phyloP scores from a whole-genome alignment of 2,888 invertebrate genomes.

The Limenitis camilla region DNA sequence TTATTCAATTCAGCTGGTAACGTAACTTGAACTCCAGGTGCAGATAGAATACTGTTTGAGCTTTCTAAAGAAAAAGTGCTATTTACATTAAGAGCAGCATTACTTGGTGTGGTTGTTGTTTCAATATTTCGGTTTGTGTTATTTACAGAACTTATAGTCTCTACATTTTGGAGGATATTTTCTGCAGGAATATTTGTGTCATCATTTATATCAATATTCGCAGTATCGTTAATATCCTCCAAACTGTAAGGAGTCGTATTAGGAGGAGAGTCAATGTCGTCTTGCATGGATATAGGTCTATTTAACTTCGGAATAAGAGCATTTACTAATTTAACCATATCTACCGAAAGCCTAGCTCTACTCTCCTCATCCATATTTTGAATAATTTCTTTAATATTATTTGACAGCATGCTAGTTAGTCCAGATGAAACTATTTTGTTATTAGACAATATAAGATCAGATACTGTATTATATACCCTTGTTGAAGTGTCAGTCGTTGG shows the following conservation, averaged over 20 bases:
- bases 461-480: conserved; percentile 70
- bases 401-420: conserved; percentile 72
- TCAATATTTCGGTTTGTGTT: conserved; percentile 38
- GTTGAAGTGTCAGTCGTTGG: conserved; percentile 59
- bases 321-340: conserved; percentile 68
- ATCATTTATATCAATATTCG: conserved; percentile 45
- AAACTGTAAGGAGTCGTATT: conserved; percentile 68
- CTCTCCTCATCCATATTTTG: conserved; percentile 62
- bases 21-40: conserved; percentile 40
- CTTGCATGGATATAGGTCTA: conserved; percentile 46
- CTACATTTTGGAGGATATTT: conserved; percentile 54
- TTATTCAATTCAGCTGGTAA: conserved; percentile 20
- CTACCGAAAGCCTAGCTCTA: conserved; percentile 66
- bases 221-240: conserved; percentile 66
- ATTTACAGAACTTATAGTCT: conserved; percentile 49
- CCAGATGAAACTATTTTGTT: conserved; percentile 66
- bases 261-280: conserved; percentile 49
- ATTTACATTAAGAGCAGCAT: conserved; percentile 48
- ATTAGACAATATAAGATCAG: conserved; percentile 65
- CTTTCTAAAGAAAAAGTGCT: conserved; percentile 28
- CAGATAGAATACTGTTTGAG: conserved; percentile 34
- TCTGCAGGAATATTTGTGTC: conserved; percentile 27
- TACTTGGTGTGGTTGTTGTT: conserved; percentile 31
- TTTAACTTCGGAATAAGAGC: conserved; percentile 65
- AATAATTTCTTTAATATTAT: conserved; percentile 63